Evolutionary conservation across 1,140 invertebrate genomes (phyloP), one percentile per base, ranked within the genome.

Genomic region (Pteromalus puparum): DNA sequence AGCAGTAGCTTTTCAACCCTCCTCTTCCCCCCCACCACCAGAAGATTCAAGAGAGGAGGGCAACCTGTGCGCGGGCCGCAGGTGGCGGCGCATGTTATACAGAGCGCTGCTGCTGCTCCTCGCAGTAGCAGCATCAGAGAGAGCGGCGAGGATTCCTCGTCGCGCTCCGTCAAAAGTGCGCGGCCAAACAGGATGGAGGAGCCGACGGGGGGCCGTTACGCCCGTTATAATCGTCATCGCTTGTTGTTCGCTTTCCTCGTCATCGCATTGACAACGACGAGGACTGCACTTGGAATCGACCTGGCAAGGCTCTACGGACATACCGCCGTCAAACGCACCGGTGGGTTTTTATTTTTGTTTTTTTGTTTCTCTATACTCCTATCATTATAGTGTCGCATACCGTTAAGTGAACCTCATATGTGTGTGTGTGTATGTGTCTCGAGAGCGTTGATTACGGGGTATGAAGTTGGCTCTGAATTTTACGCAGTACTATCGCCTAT

Each of bases 281-380:
- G 93, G 84, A 89, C 94, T 21, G 94, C 94, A 76, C 92, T 94
- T 90, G 95, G 95, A 38, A 94, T 96, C 77, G 95, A 96, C 91
- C 93, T 96, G 65, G 95, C 94, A 89, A 93, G 94, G 82, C 94
- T 96, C 81, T 96, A 96, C 88, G 95, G 95, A 46, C 95, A 96
- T 89, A 94, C 75, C 93, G 88, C 93, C 94, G 46, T 76, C 72
- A 96, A 96, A 89, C 93, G 95, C 86, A 94, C 94, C 88, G 95
- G 95, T 96, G 88, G 95, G 94, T 91, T 61, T 53, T 61, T 61
- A 7, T 61, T 61, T 7, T 61, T 61, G 13, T 53, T 61, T n/a
- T 61, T 61, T 61, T 61, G 2, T n/a, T n/a, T 2, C n/a, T 61
- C 6, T 9, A 42, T 5, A 34, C 30, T 34, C 30, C 48, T 21